These are phyloP conservation scores for Pterophyllum scalare DNA, from an alignment of 2,113 vertebrate genomes.

Conservation along the genomic window DNA sequence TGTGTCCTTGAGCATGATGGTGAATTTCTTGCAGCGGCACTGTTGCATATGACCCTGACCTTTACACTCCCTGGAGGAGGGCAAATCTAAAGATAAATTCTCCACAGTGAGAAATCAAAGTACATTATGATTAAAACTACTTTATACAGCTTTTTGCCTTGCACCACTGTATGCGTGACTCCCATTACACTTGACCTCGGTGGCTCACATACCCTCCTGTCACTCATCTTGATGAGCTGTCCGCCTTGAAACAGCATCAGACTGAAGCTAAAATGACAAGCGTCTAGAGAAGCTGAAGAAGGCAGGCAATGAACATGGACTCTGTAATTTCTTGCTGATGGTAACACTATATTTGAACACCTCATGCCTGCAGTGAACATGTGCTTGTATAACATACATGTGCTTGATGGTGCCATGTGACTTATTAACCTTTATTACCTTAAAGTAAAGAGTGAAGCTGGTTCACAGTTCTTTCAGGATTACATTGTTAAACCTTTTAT, in stretches of 20 bases:
- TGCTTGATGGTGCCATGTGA: not conserved
- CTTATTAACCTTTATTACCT: not conserved
- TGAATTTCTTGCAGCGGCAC: not conserved
- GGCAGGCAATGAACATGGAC: not conserved
- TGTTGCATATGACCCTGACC: not conserved
- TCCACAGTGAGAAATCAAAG: not conserved
- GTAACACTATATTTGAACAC: not conserved
- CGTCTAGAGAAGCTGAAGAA: slow-evolving; percentile 5
- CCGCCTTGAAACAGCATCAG: slow-evolving; percentile 31
- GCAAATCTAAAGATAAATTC: not conserved
- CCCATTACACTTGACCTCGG: slow-evolving; percentile 38
- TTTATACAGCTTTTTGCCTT: slow-evolving; percentile 28
- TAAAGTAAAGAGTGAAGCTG: not conserved
- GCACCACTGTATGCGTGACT: not conserved
- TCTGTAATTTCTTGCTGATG: not conserved
- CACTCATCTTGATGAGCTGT: slow-evolving; percentile 46
- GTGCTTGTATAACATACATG: not conserved
- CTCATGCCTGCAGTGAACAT: not conserved
- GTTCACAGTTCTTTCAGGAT: not conserved
- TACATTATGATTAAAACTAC: slow-evolving; percentile 28
- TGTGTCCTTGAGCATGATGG: not conserved
- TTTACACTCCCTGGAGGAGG: not conserved
- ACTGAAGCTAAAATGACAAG: slow-evolving; percentile 1
- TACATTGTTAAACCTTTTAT: not conserved
- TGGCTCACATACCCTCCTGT: slow-evolving; percentile 6